Percentiles rank a stretch among this genome's conserved stretches.
phyloP scores from a whole-genome alignment of 2,113 vertebrate species.

The Forbesichthys agassizii region DNA sequence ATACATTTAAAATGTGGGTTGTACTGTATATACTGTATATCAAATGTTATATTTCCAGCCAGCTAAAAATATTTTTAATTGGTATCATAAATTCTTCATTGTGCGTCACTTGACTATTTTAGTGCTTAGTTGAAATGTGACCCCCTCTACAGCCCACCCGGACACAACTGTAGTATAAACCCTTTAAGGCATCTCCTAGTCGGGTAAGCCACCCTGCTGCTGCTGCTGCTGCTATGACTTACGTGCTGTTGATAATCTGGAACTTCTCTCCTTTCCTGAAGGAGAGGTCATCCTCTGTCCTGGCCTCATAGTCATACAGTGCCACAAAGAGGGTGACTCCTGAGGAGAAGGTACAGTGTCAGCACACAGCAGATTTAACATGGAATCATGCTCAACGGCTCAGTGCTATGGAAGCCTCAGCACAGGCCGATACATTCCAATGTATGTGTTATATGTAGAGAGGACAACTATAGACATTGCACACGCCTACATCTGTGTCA shows the following conservation, averaged over 20 bases:
- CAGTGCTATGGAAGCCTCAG: background rate
- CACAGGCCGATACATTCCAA: background rate
- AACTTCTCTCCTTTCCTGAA: constrained; percentile 98
- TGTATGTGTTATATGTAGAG: no score
- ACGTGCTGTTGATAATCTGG: constrained; percentile 99
- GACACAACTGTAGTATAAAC: background rate
- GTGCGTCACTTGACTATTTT: constrained; percentile 1
- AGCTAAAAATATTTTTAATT: background rate
- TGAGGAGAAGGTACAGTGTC: constrained; percentile 57
- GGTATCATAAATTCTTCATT: background rate
- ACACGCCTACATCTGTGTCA: no score
- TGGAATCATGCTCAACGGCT: background rate
- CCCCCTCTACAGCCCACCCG: background rate
- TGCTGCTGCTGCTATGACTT: constrained; percentile 68
- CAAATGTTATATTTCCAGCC: background rate
- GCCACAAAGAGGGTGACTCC: constrained; percentile 98
- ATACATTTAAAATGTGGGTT: no score
- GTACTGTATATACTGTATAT: no score
- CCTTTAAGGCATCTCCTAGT: background rate
- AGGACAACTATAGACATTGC: no score
- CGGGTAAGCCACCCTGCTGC: constrained; percentile 8
- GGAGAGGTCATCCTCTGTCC: constrained; percentile 96
- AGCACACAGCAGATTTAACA: constrained; percentile 35
- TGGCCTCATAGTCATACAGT: constrained; percentile 96
- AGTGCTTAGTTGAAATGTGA: constrained; percentile 2